Evolutionary conservation across 2,113 vertebrate species (phyloP), one percentile per base, ranked within the genome.

Genomic region (Cryptotis parvus): DNA sequence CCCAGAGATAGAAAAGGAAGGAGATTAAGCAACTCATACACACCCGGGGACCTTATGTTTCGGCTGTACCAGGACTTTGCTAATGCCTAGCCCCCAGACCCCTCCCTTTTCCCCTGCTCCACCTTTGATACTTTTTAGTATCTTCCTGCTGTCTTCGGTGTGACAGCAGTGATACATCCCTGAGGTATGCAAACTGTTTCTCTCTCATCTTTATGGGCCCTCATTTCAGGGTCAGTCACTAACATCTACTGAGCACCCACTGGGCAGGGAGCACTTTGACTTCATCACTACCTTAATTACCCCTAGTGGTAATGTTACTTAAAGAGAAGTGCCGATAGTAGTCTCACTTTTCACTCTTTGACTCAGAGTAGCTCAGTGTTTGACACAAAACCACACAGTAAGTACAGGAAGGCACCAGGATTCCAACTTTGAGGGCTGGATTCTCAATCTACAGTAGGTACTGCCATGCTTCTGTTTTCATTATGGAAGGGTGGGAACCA

Each of bases 21-120:
- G n/a, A 39, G 8, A 24, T 7, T 14, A 69, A 10, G 27, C 7
- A 20, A 24, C 27, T 70, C 70, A 15, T 26, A 8, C 9, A 41
- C 0, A 1, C 37, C 33, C 22, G 49, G 6, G 37, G 9, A 49
- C 4, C 15, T 26, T 20, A 15, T 26, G 9, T n/a, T 61, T 27
- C 5, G 1, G 6, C 1, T 9, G 18, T 74, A 66, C 49, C 14
- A 27, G 52, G 35, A 87, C 11, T 22, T 26, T 2, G 24, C 10
- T 26, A n/a, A 43, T 37, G 43, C 39, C 55, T 58, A 3, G 0
- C 11, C 29, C 29, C 14, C 39, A 3, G 0, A 12, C 24, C 16
- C 35, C n/a, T 33, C 63, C 22, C 16, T 68, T 26, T 22, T 52
- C 77, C 1, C 14, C 20, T 4, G n/a, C 15, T 9, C n/a, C 69